phyloP scores from a whole-genome alignment of 2,797 vertebrate species.

The Sebastes diaconus region DNA sequence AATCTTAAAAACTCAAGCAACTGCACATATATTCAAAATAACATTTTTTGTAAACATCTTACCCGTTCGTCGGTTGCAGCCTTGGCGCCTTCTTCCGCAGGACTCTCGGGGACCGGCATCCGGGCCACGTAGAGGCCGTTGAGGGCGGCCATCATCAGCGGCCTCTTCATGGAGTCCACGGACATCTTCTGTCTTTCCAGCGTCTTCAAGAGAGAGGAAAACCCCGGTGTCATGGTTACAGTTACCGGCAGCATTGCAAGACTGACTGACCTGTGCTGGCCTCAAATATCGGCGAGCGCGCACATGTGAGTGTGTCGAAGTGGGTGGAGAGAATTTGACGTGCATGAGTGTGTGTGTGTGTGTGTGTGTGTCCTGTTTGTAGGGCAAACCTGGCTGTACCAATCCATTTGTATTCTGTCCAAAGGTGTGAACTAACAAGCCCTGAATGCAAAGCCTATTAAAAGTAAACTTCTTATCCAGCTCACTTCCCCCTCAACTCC shows the following conservation, averaged over 20 bases:
- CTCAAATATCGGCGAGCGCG: background rate
- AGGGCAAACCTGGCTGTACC: conserved; percentile 25
- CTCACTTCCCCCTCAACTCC: conserved; percentile 1
- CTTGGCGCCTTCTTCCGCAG: conserved; percentile 84
- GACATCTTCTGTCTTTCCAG: conserved; percentile 98
- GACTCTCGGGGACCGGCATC: conserved; percentile 88
- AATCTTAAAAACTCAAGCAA: background rate
- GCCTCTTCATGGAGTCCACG: conserved; percentile 95
- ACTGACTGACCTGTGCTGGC: conserved; percentile 12
- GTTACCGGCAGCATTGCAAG: conserved; percentile 75
- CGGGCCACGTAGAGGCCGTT: conserved; percentile 93
- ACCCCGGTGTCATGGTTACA: conserved; percentile 82
- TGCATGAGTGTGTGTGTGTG: background rate
- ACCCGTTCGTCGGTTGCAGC: conserved; percentile 94
- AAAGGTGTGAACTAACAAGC: conserved; percentile 71
- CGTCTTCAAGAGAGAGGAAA: conserved; percentile 86
- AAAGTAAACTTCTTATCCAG: conserved; percentile 29
- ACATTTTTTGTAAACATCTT: conserved; percentile 51
- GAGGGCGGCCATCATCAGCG: conserved; percentile 94
- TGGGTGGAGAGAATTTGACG: conserved; percentile 32
- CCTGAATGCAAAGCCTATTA: conserved; percentile 41
- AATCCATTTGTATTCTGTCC: conserved; percentile 25
- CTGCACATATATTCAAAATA: too few relatives aligned
- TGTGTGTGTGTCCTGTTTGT: background rate
- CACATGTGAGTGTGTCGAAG: background rate